Evolutionary conservation across 2,113 vertebrate species (phyloP).

Genomic region (Theristicus caerulescens): DNA sequence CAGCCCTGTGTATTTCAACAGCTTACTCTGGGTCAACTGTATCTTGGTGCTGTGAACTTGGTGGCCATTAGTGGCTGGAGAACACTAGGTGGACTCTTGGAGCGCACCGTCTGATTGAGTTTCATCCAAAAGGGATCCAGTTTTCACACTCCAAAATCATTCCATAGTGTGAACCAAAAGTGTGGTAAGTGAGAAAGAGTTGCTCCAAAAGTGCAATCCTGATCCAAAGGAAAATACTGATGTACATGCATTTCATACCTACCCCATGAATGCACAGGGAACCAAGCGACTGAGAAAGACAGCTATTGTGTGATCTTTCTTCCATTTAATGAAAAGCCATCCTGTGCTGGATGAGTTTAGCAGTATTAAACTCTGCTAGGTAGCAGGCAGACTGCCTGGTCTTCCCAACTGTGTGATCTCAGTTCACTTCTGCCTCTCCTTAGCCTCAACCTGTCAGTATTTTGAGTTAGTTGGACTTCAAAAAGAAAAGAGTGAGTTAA

Average conservation of each 20-base stretch:
- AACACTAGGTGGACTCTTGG: not conserved
- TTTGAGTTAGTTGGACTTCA: not conserved
- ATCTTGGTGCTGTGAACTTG: not conserved
- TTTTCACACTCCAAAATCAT: not conserved
- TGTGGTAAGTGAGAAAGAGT: not conserved
- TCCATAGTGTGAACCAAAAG: not conserved
- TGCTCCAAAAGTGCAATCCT: not conserved
- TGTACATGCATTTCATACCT: not conserved
- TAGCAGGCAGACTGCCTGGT: not conserved
- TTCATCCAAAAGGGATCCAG: not conserved
- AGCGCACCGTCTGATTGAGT: fast-evolving
- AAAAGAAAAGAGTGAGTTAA: not conserved
- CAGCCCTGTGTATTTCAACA: not conserved
- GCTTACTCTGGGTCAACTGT: not conserved
- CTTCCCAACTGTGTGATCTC: not conserved
- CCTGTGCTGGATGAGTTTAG: not conserved
- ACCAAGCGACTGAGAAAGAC: fast-evolving
- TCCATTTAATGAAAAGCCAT: not conserved
- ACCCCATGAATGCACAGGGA: not conserved
- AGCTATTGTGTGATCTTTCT: not conserved
- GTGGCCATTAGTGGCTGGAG: not conserved
- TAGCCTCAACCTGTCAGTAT: not conserved
- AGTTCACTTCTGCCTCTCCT: not conserved
- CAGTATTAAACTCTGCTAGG: not conserved
- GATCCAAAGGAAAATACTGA: not conserved